phyloP scores from a whole-genome alignment of 2,888 invertebrate genomes.

The Campopleginae sp. region DNA sequence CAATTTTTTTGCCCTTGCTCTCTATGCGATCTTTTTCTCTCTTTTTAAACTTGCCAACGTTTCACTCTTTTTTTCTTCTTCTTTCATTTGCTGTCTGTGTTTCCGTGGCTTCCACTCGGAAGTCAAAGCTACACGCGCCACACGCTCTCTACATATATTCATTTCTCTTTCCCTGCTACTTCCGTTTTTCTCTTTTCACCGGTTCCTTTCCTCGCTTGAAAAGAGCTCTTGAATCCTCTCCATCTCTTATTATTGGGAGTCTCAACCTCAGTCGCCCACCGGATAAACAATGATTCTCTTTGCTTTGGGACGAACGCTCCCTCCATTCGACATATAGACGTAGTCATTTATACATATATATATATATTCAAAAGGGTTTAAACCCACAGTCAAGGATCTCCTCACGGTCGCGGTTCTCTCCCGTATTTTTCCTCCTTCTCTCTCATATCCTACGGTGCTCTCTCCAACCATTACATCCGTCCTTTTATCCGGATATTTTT shows the following conservation, averaged over 20 bases:
- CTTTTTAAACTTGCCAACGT: conserved; percentile 2
- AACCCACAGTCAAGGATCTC: conserved; percentile 56
- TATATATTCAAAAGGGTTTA: conserved; percentile 57
- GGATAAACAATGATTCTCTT: conserved; percentile 64
- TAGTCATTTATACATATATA: not conserved
- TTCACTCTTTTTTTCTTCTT: conserved; percentile 8
- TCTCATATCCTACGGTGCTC: conserved; percentile 26
- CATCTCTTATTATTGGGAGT: conserved; percentile 42
- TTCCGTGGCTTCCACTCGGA: conserved; percentile 56
- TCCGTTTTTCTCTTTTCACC: conserved; percentile 47
- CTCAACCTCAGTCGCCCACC: conserved; percentile 40
- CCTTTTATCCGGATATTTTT: conserved; percentile 24
- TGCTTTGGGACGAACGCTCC: conserved; percentile 29
- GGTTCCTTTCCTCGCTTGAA: conserved; percentile 47
- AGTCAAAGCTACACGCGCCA: conserved; percentile 48
- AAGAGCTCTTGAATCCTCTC: conserved; percentile 50
- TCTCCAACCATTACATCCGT: conserved; percentile 41
- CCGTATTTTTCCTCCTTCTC: conserved; percentile 39
- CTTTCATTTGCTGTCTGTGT: conserved; percentile 22
- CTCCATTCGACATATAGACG: not conserved
- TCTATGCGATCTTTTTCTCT: not conserved
- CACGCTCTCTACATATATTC: conserved; percentile 31
- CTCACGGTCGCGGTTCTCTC: conserved; percentile 57
- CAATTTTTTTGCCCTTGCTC: conserved; percentile 27
- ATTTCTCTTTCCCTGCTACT: conserved; percentile 25